Base-by-base conservation (phyloP, 2,888 invertebrate genomes). In the Drosophila villosipedis region DNA sequence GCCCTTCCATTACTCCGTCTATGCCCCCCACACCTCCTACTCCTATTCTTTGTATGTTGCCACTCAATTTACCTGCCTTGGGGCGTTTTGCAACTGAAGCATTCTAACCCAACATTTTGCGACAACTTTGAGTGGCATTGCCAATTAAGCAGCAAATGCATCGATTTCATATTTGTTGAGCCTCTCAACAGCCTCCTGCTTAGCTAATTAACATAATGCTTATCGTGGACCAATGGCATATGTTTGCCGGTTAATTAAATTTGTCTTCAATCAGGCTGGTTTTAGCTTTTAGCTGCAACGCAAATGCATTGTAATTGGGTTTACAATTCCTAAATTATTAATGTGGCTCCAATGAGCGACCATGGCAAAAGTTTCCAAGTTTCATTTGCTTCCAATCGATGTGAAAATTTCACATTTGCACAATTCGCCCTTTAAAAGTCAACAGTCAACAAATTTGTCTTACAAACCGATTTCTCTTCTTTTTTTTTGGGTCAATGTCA, bases 71-170 rank as follows among this genome's bases (percentile, higher is more conserved):
- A 47, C 16, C 25, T 47, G 47, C 9, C 61, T 14, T 60, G 49
- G 53, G 68, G 47, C 63, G 67, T 68, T 66, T 52, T 53, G 63
- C 49, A 72, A 70, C 67, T 70, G 70, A 83, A 73, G 83, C 82
- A 68, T 78, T 83, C 66, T 58, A 78, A 57, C 43, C 64, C 50
- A 49, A 64, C 70, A 75, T 79, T 71, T 68, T 49, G 76, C 70
- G 61, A 76, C 76, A 49, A 65, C 68, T 81, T 65, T 75, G 75
- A 80, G 73, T 76, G 78, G 78, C 82, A 75, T 47, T 67, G 73
- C 66, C 69, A 77, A 77, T 77, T 73, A 73, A 35, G 63, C 14
- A 31, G n/a, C 49, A 72, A 47, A 60, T 47, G 47, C 62, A 52
- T 74, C 67, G 67, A 71, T 71, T 58, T 35, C 49, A 37, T 28